Evolutionary conservation across 2,113 vertebrate genomes (phyloP).

Genomic region (Sphaerodactylus townsendi): DNA sequence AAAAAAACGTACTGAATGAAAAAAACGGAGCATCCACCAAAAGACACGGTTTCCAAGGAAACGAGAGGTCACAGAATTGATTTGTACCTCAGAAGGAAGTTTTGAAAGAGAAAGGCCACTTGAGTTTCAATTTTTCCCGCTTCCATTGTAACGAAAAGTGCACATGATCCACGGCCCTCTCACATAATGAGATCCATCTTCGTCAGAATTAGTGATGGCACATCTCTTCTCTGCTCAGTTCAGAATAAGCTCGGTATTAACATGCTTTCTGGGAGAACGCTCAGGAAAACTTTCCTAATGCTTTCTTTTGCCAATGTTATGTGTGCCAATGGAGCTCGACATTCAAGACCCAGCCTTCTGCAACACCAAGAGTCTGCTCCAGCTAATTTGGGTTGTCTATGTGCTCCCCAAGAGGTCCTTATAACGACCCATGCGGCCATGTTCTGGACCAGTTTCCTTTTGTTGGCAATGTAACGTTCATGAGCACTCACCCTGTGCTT

Average conservation of each 20-base stretch:
- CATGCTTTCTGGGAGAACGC: too few species aligned
- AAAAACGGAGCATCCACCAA: background rate
- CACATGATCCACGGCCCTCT: background rate
- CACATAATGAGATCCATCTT: background rate
- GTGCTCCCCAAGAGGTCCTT: too few species aligned
- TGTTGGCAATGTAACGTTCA: background rate
- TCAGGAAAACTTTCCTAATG: too few species aligned
- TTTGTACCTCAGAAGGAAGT: background rate
- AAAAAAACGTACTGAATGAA: background rate
- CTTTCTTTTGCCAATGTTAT: too few species aligned
- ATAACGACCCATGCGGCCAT: too few species aligned
- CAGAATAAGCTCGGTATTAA: too few species aligned
- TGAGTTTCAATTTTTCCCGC: background rate
- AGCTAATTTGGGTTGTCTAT: too few species aligned
- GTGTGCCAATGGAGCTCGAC: too few species aligned
- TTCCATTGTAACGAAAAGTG: background rate
- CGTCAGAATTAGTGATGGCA: background rate
- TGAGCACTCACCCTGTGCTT: background rate
- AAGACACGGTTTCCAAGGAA: background rate
- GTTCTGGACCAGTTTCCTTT: too few species aligned
- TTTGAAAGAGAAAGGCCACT: background rate
- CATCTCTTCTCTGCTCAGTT: too few species aligned
- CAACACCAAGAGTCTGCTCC: too few species aligned
- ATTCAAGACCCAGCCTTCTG: too few species aligned
- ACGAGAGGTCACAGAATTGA: background rate